Conservation (phyloP, 2,797 vertebrate species). For the Furcifer pardalis region DNA sequence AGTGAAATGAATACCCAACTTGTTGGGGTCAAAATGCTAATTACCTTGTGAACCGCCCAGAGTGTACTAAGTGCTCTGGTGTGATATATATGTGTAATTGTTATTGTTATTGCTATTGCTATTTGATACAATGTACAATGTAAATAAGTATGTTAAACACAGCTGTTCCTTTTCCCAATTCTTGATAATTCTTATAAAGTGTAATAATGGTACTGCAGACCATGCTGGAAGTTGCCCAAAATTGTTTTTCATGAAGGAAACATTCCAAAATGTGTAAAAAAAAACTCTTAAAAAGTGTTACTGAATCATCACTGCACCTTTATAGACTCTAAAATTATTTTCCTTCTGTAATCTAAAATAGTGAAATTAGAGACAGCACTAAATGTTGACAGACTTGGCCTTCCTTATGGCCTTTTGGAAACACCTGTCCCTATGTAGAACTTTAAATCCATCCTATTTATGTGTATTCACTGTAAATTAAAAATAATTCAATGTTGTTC, state of each 20-base stretch:
- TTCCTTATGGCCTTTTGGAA: conserved; percentile 23
- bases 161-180: background rate
- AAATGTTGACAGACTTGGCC: conserved; percentile 24
- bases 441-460: conserved; percentile 49
- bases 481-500: conserved; percentile 33
- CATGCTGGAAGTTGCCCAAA: background rate
- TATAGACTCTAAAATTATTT: conserved; percentile 27
- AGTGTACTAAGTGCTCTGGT: too few species aligned
- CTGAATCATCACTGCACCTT: conserved; percentile 30
- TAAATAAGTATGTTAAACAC: background rate
- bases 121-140: background rate
- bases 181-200: background rate
- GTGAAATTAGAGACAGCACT: conserved; percentile 23
- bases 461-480: conserved; percentile 40
- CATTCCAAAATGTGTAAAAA: background rate
- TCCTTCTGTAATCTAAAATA: background rate
- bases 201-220: background rate
- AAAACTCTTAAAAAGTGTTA: background rate
- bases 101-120: too few species aligned
- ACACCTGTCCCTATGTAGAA: conserved; percentile 18
- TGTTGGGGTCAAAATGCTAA: too few species aligned
- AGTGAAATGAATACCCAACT: too few species aligned
- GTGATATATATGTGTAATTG: too few species aligned
- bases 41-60: too few species aligned
- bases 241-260: background rate